Percentiles rank a stretch among this genome's conserved stretches.
Conservation (phyloP, 1,140 invertebrate genomes). For the Whitmania pigra region DNA sequence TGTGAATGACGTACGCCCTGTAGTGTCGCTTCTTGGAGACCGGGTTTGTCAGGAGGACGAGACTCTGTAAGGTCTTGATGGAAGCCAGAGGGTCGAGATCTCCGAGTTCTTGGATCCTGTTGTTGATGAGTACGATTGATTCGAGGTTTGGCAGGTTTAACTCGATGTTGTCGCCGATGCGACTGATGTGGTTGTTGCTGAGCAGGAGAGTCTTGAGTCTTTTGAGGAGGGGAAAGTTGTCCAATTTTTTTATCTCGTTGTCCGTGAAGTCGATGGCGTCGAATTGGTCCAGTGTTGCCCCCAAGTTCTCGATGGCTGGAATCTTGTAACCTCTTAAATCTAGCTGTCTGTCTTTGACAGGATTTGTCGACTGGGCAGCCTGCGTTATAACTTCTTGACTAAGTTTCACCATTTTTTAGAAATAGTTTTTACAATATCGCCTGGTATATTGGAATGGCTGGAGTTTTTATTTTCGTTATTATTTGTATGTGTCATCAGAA, state of each 20-base stretch:
- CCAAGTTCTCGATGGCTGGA: slow-evolving; percentile 93
- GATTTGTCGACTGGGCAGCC: slow-evolving; percentile 81
- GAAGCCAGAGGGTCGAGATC: slow-evolving; percentile 78
- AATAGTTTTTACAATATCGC: too few species aligned
- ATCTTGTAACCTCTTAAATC: slow-evolving; percentile 96
- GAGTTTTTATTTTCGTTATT: too few species aligned
- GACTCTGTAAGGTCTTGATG: slow-evolving; percentile 63
- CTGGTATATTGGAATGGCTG: too few species aligned
- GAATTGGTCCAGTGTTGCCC: slow-evolving; percentile 94
- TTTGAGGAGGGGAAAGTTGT: slow-evolving; percentile 86
- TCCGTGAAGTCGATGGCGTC: slow-evolving; percentile 97
- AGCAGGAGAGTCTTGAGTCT: slow-evolving; percentile 77
- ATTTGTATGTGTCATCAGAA: too few species aligned
- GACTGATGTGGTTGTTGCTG: slow-evolving; percentile 90
- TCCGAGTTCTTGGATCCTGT: slow-evolving; percentile 81
- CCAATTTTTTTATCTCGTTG: slow-evolving; percentile 91
- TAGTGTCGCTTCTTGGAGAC: slow-evolving; percentile 88
- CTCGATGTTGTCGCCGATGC: slow-evolving; percentile 74
- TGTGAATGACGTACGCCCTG: slow-evolving; percentile 67
- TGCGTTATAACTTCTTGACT: slow-evolving; percentile 81
- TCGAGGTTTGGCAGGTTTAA: slow-evolving; percentile 80
- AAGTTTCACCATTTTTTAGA: slow-evolving; percentile 68
- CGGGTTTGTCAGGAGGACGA: slow-evolving; percentile 86
- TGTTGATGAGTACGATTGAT: slow-evolving; percentile 82
- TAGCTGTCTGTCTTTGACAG: slow-evolving; percentile 80